Percentiles rank a stretch among this genome's conserved stretches.
Conservation (phyloP, 2,113 vertebrate genomes). For the Chaetura pelagica region DNA sequence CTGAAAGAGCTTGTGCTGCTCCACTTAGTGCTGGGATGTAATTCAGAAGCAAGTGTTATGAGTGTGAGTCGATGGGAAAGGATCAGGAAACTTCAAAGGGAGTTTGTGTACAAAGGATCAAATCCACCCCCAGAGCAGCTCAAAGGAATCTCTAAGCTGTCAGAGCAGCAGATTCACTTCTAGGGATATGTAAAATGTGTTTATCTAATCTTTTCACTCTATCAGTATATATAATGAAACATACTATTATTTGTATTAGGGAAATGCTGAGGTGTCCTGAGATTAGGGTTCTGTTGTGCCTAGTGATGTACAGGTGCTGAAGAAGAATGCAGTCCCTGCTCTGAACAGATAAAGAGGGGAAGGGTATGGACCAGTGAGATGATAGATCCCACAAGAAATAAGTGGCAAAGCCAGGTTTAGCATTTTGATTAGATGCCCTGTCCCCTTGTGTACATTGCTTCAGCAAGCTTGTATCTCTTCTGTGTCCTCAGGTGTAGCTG, state of each 20-base stretch:
- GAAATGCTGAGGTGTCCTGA: background rate
- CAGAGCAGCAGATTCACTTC: background rate
- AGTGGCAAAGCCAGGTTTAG: background rate
- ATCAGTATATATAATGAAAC: background rate
- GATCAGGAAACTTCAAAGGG: background rate
- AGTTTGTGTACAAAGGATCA: background rate
- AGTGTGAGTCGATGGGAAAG: fast-evolving
- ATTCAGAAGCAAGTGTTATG: background rate
- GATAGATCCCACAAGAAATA: background rate
- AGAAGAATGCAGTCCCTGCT: background rate
- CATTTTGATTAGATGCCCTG: background rate
- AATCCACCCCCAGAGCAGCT: background rate
- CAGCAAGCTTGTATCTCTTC: background rate
- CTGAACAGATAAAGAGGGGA: background rate
- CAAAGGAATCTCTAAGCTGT: background rate
- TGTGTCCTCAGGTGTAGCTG: background rate
- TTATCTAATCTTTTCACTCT: slow-evolving; percentile 1
- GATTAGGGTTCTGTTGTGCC: background rate
- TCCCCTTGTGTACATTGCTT: background rate
- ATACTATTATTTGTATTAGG: background rate
- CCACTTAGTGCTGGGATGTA: background rate
- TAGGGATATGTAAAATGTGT: background rate
- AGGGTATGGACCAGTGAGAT: fast-evolving
- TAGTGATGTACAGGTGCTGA: background rate
- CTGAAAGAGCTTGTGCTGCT: background rate